phyloP scores from a whole-genome alignment of 2,888 invertebrate genomes.

The Ryuthela nishihirai region DNA sequence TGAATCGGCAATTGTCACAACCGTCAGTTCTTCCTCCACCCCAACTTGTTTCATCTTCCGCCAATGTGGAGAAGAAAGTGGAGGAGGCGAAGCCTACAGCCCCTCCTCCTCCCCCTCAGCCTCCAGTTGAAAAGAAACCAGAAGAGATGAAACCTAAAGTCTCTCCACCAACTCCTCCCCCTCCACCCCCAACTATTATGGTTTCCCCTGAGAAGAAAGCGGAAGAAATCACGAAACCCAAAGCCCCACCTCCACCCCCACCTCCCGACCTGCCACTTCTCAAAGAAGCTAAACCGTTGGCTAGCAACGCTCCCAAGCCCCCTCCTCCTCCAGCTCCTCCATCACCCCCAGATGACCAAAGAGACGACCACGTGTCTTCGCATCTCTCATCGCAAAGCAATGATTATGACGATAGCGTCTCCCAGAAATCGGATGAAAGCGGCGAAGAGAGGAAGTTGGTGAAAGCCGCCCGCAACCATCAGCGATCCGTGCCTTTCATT shows the following conservation, averaged over 20 bases:
- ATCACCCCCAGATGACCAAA: no score
- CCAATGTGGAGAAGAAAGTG: no score
- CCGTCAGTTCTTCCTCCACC: no score
- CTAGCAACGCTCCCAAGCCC: conserved; percentile 54
- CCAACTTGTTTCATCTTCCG: no score
- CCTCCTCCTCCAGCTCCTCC: conserved; percentile 69
- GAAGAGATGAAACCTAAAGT: conserved; percentile 4
- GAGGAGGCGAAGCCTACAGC: conserved; percentile 1
- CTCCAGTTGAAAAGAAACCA: conserved; percentile 5
- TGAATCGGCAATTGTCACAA: no score
- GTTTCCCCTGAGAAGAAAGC: neutral
- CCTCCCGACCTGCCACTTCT: conserved; percentile 24
- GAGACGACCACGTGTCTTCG: conserved; percentile 53
- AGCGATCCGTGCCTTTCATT: conserved; percentile 67
- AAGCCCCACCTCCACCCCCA: conserved; percentile 33
- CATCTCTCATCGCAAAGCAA: conserved; percentile 8
- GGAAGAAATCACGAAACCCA: conserved; percentile 5
- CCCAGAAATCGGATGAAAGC: conserved; percentile 28
- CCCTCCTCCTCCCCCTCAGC: conserved; percentile 18
- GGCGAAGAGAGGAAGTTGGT: conserved; percentile 22
- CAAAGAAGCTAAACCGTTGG: neutral
- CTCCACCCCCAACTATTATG: conserved; percentile 6
- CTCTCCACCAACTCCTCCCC: conserved; percentile 21
- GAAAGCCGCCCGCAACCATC: conserved; percentile 23
- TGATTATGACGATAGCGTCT: conserved; percentile 15